These are phyloP conservation scores for Palaemon carinicauda DNA, from an alignment of 1,140 invertebrate genomes.

Conservation along the genomic window DNA sequence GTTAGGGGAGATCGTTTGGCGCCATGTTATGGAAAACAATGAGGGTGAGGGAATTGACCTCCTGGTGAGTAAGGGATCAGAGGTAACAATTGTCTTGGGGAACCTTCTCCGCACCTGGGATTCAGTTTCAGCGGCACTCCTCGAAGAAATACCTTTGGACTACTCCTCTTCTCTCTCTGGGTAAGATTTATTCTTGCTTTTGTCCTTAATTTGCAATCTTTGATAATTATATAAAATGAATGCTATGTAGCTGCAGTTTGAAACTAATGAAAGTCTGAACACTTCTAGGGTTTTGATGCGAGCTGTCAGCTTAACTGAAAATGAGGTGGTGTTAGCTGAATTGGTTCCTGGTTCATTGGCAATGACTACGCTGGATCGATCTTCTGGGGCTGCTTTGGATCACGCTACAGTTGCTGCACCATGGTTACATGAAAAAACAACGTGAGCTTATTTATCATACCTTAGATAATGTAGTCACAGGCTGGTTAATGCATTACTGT, in stretches of 20 bases:
- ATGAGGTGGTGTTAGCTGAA: constrained; percentile 27
- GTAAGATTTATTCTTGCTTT: background rate
- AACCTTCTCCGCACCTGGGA: constrained; percentile 44
- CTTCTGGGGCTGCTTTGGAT: constrained; percentile 29
- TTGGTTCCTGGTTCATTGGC: constrained; percentile 14
- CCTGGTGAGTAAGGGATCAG: constrained; percentile 12
- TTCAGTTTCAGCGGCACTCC: constrained; percentile 23
- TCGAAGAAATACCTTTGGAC: constrained; percentile 35
- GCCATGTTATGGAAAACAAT: constrained; percentile 29
- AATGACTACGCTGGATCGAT: constrained; percentile 32
- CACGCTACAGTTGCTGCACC: constrained; percentile 24
- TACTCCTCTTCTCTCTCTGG: background rate
- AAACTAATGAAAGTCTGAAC: background rate
- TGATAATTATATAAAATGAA: background rate
- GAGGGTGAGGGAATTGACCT: constrained; percentile 28
- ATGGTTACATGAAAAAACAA: constrained; percentile 34
- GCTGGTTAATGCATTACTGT: too few species aligned
- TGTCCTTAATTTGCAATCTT: background rate
- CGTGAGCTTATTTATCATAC: background rate
- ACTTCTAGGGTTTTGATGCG: constrained; percentile 9
- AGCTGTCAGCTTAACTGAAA: constrained; percentile 29
- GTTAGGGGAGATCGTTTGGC: constrained; percentile 43
- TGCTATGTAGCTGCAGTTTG: background rate
- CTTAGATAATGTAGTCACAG: background rate
- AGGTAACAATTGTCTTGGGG: constrained; percentile 24